Evolutionary conservation across 2,797 vertebrate species (phyloP), one percentile per base, ranked within the genome.

Genomic region (Capromys pilorides): DNA sequence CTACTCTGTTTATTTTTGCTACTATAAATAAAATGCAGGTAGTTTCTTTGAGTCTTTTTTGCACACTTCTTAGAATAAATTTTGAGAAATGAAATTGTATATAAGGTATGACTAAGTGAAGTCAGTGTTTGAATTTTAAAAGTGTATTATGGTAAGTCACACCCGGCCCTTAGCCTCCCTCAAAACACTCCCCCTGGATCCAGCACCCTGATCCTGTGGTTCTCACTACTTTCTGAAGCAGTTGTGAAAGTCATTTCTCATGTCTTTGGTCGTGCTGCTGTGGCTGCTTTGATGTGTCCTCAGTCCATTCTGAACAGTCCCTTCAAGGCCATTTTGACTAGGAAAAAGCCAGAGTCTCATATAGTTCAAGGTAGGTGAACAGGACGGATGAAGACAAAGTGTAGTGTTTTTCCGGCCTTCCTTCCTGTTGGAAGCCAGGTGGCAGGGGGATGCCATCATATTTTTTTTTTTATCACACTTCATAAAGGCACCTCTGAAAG

Each of bases 41-140:
- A 31, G 13, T 66, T 92, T 66, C 13, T 86, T 86, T 77, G n/a
- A 94, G 64, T 66, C 45, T 86, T 92, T 92, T 92, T 90, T 84
- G 7, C 11, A 16, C 12, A 73, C 82, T 4, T 84, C 0, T 85
- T 81, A 69, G 41, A 73, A 85, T 95, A 81, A 78, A 79, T 81
- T 88, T 93, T 28, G 81, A 88, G 61, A 87, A 83, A 28, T 92
- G 10, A 13, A 81, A 31, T 75, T 26, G 39, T 75, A 71, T 39
- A 22, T 71, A 22, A 71, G n/a, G 22, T 41, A 73, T 41, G 36
- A 69, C 6, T 75, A 41, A 75, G 21, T 41, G 39, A 75, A 45
- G 22, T 73, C 39, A 73, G 12, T 41, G 39, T 41, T 14, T 75
- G 41, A 75, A 39, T 75, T 41, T 39, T 75, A 75, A 75, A 75